Evolutionary conservation across 1,140 invertebrate species (phyloP), one percentile per base, ranked within the genome.

Genomic region (Drosophila ogumai): DNA sequence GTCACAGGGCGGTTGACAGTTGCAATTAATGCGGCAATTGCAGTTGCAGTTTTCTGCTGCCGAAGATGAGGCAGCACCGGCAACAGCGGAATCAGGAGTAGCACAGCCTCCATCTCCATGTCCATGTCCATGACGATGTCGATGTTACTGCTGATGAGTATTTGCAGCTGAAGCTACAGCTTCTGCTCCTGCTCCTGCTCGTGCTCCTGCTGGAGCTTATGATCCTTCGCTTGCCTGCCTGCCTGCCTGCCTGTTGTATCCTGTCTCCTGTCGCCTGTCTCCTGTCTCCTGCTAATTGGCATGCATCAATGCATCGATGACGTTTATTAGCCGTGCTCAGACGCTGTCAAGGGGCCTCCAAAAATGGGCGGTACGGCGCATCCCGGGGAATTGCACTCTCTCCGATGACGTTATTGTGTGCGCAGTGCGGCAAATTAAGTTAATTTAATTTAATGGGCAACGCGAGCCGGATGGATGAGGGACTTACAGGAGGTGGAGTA

Each of bases 221-320:
- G 52, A 55, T 55, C 34, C 52, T 10, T n/a, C 13, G 25, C 46
- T 17, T 19, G 31, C 31, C 47, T 49, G 46, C 46, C 44, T 47
- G 46, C 46, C 46, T 49, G 25, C 17, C n/a, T n/a, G n/a, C n/a
- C n/a, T n/a, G n/a, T n/a, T 32, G 41, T n/a, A 13, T 25, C 19
- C 17, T 41, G n/a, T 50, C 9, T 28, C 25, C 49, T 50, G 61
- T 36, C 19, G 13, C 13, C 50, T 54, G 52, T 54, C 47, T 38
- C 46, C 55, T 79, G 69, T 81, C 66, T 54, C 43, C 66, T 68
- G 67, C 76, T 87, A 87, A 87, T 87, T 87, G 84, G 80, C 84
- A 87, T 87, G 84, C 84, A 88, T 88, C 82, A 82, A 80, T 88
- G 84, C 79, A 87, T 82, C 84, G 84, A 87, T 87, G 84, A 87